Conservation (phyloP, 2,888 invertebrate genomes). For the Anagyrus pseudococci region DNA sequence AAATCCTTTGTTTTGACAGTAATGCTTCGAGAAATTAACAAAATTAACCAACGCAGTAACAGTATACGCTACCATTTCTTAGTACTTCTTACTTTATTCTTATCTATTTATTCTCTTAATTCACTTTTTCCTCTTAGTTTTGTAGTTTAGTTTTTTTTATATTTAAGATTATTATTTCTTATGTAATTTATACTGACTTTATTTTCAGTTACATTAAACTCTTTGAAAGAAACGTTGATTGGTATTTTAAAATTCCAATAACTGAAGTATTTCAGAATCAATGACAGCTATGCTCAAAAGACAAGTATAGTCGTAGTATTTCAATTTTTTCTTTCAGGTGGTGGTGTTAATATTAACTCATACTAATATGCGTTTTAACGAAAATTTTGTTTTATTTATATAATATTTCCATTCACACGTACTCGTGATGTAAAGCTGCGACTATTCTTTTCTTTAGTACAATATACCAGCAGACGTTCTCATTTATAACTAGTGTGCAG, state of each 20-base stretch:
- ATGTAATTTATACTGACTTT: conserved; percentile 20
- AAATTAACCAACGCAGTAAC: conserved; percentile 32
- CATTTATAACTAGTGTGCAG: conserved; percentile 20
- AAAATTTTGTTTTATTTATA: neutral
- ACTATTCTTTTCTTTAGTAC: conserved; percentile 12
- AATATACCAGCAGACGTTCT: conserved; percentile 31
- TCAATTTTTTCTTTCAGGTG: conserved; percentile 17
- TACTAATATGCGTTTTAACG: neutral
- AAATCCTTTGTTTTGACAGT: conserved; percentile 34
- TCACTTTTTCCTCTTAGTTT: conserved; percentile 26
- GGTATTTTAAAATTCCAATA: conserved; percentile 19
- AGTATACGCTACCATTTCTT: conserved; percentile 20
- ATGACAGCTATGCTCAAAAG: conserved; percentile 23
- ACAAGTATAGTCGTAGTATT: conserved; percentile 31
- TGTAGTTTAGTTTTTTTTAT: conserved; percentile 19
- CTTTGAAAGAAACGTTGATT: conserved; percentile 22
- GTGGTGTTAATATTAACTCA: neutral
- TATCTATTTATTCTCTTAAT: conserved; percentile 32
- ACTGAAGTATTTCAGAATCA: conserved; percentile 49
- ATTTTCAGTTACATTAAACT: conserved; percentile 20
- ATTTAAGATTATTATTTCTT: too few relatives aligned
- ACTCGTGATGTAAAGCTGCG: conserved; percentile 17
- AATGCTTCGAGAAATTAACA: conserved; percentile 28
- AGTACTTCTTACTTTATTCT: conserved; percentile 24
- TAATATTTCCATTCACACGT: neutral